phyloP scores from a whole-genome alignment of 2,113 vertebrate species.

The Trogon melanurus region DNA sequence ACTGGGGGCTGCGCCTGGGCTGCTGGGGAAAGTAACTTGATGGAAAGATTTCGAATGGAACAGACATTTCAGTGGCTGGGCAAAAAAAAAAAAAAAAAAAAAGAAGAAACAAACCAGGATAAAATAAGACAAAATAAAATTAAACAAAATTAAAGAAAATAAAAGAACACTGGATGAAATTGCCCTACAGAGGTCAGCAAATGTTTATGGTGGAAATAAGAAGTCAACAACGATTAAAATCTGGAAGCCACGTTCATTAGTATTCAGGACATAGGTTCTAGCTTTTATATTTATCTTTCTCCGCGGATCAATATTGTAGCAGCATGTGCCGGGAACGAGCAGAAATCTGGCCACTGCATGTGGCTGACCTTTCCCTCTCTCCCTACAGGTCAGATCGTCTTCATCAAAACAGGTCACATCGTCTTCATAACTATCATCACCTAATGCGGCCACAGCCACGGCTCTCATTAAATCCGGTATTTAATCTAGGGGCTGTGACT shows the following conservation, averaged over 20 bases:
- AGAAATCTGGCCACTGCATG: conserved; percentile 82
- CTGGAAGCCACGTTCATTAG: conserved; percentile 66
- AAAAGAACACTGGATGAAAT: background rate
- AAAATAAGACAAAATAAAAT: background rate
- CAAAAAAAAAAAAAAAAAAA: fast-evolving
- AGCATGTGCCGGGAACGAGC: conserved; percentile 85
- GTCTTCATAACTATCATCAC: conserved; percentile 58
- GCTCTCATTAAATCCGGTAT: conserved; percentile 61
- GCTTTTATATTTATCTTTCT: conserved; percentile 82
- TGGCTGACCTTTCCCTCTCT: conserved; percentile 87
- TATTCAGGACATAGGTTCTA: conserved; percentile 71
- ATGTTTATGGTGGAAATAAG: conserved; percentile 22
- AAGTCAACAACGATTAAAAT: conserved; percentile 74
- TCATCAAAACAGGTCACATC: conserved; percentile 76
- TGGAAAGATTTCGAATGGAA: background rate
- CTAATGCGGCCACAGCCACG: conserved; percentile 16
- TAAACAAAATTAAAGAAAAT: background rate
- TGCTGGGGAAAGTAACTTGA: background rate
- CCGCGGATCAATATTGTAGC: conserved; percentile 88
- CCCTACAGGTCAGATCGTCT: conserved; percentile 81
- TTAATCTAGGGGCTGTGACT: background rate
- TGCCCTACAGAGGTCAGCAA: background rate
- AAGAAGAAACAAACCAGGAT: background rate
- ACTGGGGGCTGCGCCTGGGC: background rate
- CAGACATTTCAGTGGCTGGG: background rate